Evolutionary conservation across 2,113 vertebrate genomes (phyloP).

Genomic region (Cinclus mexicanus): DNA sequence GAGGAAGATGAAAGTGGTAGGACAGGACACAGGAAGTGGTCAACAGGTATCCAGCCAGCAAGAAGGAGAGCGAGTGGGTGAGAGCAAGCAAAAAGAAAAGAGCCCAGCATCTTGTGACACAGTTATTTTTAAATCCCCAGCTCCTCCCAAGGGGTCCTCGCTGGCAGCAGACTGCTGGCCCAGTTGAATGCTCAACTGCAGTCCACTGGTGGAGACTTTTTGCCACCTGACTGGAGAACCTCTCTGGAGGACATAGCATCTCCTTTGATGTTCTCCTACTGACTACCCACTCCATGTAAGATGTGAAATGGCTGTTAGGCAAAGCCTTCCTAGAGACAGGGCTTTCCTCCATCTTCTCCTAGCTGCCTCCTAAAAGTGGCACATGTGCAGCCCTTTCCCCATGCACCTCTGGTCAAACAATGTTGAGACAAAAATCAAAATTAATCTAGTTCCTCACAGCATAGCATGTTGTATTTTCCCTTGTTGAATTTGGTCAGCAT

Average conservation of each 20-base stretch:
- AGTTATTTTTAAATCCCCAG: background rate
- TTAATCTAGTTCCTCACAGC: background rate
- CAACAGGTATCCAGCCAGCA: background rate
- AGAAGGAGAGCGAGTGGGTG: fast-evolving
- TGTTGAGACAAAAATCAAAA: background rate
- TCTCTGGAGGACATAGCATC: background rate
- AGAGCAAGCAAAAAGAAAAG: background rate
- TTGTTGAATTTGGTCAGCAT: background rate
- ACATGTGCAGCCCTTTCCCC: background rate
- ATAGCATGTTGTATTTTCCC: background rate
- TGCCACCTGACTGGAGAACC: fast-evolving
- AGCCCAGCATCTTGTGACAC: fast-evolving
- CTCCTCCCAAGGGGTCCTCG: background rate
- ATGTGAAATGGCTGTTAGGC: background rate
- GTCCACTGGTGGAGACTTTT: background rate
- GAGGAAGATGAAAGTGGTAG: background rate
- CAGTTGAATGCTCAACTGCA: fast-evolving
- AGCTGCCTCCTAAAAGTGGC: background rate
- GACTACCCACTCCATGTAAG: background rate
- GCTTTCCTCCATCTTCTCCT: background rate
- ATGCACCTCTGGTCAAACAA: background rate
- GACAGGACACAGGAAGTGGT: background rate
- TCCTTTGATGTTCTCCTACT: background rate
- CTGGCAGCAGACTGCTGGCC: background rate
- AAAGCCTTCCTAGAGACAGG: background rate